Conservation (phyloP, 2,888 invertebrate species). For the Taenaris catops region DNA sequence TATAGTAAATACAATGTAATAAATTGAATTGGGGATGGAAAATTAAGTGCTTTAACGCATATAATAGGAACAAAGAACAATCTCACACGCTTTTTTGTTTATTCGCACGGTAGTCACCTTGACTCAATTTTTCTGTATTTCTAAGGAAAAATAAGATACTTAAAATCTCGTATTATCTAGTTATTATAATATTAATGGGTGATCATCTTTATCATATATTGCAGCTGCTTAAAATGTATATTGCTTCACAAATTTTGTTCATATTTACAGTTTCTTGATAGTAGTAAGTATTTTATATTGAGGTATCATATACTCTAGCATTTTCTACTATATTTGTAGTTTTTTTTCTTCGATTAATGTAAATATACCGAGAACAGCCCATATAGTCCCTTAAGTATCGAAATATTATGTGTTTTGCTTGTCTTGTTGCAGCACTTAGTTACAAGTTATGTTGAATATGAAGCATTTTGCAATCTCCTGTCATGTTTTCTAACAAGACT, state of each 20-base stretch:
- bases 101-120: conserved; percentile 44
- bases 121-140: no score
- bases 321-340: no score
- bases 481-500: conserved; percentile 21
- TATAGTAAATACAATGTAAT: neutral
- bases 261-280: no score
- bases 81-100: conserved; percentile 40
- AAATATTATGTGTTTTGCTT: conserved; percentile 6
- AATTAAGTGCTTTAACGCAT: conserved; percentile 10
- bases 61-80: conserved; percentile 24
- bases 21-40: conserved; percentile 1
- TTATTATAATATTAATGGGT: no score
- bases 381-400: conserved; percentile 1
- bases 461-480: conserved; percentile 28
- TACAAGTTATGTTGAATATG: conserved; percentile 10
- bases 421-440: conserved; percentile 5
- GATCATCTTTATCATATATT: no score
- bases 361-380: neutral
- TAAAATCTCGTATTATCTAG: no score
- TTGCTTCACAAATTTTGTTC: no score
- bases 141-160: no score
- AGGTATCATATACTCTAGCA: no score
- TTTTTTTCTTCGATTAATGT: no score
- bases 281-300: no score
- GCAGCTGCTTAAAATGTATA: no score